Base-by-base conservation (phyloP, 2,888 invertebrate species). In the Adela reaumurella region DNA sequence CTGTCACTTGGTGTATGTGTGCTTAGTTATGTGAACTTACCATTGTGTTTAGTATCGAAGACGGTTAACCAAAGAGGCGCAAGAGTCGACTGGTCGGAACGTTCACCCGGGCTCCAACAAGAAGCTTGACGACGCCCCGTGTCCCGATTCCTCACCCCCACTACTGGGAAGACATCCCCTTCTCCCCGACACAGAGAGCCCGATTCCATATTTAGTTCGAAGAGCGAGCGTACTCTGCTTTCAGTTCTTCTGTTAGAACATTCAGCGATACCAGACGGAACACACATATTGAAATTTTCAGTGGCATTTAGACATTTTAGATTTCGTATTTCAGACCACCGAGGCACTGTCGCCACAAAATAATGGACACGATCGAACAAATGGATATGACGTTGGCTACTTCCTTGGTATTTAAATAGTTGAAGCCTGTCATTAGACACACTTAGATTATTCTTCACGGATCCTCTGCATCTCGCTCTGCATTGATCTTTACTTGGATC, bases 161-260 rank as follows among this genome's bases (percentile, higher is more conserved):
- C 64, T 59, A 61, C 54, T 14, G 35, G 6, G n/a, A 35, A 14
- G 11, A 53, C 58, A 58, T 59, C 50, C 54, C 62, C 59, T 54
- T 57, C 49, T 50, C 52, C 49, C 52, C 49, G 46, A 46, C 51
- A 55, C 53, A 54, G 57, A 55, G 58, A 60, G 55, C 55, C 56
- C 68, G 68, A 72, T 71, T 70, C 77, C 77, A 74, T 76, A 74
- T 77, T 71, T 77, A 77, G 76, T 71, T 72, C 69, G 74, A 63
- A 63, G 63, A 10, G 35, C n/a, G 17, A 8, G 43, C n/a, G n/a
- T n/a, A 5, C 42, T 42, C 42, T 42, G 4, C 42, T 16, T 17
- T 43, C 43, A 17, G 43, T 17, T 19, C 16, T 3, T 19, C 43
- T 43, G 43, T 35, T 35, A 8, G 24, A 24, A 24, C n/a, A 3